These are phyloP conservation scores for Sciurus carolinensis DNA, from an alignment of 2,797 vertebrate genomes.

Conservation along the genomic window DNA sequence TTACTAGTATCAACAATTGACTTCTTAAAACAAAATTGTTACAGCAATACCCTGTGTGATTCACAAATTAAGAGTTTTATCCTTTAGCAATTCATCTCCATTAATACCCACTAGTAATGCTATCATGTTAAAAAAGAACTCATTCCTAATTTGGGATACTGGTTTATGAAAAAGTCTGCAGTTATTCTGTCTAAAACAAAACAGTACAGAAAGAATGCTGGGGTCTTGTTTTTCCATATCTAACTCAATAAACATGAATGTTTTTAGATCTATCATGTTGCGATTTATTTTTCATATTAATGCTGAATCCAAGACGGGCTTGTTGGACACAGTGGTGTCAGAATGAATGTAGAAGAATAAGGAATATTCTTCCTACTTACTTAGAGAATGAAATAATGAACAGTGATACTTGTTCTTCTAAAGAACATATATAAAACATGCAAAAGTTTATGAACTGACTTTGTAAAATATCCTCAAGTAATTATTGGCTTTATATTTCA, in stretches of 20 bases:
- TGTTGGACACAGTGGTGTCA: not conserved
- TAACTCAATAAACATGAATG: not conserved
- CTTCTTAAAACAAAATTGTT: slow-evolving; percentile 12
- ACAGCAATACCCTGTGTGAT: not conserved
- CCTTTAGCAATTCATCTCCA: slow-evolving; percentile 19
- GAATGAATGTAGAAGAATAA: not conserved
- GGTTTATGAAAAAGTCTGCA: not conserved
- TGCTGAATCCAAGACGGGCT: not conserved
- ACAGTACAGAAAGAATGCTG: not conserved
- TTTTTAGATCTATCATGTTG: not conserved
- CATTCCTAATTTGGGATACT: not conserved
- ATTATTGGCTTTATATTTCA: slow-evolving; percentile 56
- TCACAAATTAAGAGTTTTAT: not conserved
- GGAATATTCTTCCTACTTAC: not conserved
- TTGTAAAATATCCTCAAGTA: slow-evolving; percentile 34
- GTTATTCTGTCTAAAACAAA: not conserved
- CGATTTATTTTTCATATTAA: slow-evolving; percentile 20
- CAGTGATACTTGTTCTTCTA: not conserved
- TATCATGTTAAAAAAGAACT: not conserved
- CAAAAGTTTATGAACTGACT: not conserved
- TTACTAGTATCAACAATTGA: slow-evolving; percentile 11
- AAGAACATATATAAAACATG: slow-evolving; percentile 30
- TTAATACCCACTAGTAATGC: not conserved
- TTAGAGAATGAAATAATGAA: slow-evolving; percentile 4
- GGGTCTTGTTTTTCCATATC: not conserved